Conservation (phyloP, 2,113 vertebrate genomes). For the Heterochromis multidens region DNA sequence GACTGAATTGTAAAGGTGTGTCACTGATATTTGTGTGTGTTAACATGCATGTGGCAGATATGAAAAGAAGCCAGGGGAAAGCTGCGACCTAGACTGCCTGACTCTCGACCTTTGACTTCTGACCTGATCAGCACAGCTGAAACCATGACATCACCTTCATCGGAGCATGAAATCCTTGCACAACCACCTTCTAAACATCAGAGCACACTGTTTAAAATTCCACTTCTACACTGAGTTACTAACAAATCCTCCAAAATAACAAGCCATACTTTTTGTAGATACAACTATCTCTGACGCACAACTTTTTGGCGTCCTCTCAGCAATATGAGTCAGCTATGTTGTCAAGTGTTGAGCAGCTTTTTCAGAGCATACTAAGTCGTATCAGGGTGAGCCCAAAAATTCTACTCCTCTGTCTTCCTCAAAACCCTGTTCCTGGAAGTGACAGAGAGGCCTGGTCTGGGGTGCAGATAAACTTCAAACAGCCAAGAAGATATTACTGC, state of each 20-base stretch:
- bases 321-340: conserved; percentile 55
- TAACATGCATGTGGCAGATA: background rate
- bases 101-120: conserved; percentile 28
- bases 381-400: conserved; percentile 42
- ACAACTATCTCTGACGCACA: conserved; percentile 50
- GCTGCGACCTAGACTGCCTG: background rate
- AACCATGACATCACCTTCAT: background rate
- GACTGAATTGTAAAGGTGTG: conserved; percentile 23
- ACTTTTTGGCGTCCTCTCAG: conserved; percentile 13
- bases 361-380: conserved; percentile 29
- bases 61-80: background rate
- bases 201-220: conserved; percentile 32
- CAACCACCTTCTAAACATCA: conserved; percentile 10
- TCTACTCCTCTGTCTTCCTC: conserved; percentile 50
- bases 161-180: background rate
- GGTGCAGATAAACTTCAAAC: conserved; percentile 72
- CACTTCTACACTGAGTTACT: conserved; percentile 31
- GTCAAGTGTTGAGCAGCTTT: conserved; percentile 28
- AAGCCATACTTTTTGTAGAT: conserved; percentile 18
- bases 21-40: background rate
- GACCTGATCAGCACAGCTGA: background rate
- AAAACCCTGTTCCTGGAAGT: conserved; percentile 68
- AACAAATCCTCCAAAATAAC: conserved; percentile 31
- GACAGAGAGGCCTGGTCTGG: conserved; percentile 43
- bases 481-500: conserved; percentile 37